Base-by-base conservation (phyloP, 2,888 invertebrate species). In the Stictocephala bisonia region DNA sequence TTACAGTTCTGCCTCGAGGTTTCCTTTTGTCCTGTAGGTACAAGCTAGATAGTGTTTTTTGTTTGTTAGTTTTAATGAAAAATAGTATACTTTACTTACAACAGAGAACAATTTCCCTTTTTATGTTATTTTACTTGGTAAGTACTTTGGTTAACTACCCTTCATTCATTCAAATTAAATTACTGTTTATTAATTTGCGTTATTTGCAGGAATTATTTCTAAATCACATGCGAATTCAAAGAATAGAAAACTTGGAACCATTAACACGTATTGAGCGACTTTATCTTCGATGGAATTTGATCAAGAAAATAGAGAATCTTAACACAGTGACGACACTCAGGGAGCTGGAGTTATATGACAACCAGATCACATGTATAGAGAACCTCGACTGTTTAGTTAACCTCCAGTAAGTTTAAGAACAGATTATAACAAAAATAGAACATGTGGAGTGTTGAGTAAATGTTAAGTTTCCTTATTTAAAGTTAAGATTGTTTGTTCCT, bases 271-370 rank as follows among this genome's bases (percentile, higher is more conserved):
- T 95, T 48, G 91, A 96, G 86, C 90, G 90, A 75, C 85, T 99
- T 29, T 96, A 91, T 81, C 86, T 99, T 70, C 89, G 98, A 48
- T 98, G 98, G 93, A 99, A 99, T 85, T 86, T 97, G 9, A 94
- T 99, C 15, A 97, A 93, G 82, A 93, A 93, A 83, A 97, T 99
- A 79, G 97, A 97, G 83, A 96, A 97, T 81, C 84, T 99, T 27
- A 84, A 89, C 60, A 90, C 90, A 0, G 85, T 98, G 20, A 88
- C 87, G 1, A 93, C 92, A 0, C 86, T 99, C 11, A 88, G 88
- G 18, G 97, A 98, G 82, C 85, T 99, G 56, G 99, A 99, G 82
- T 85, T 99, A 3, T 97, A 99, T 84, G 99, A 99, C 84, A 99
- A 99, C 86, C 97, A 98, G 86, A 92, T 99, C 66, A 91, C 91